phyloP scores from a whole-genome alignment of 2,113 vertebrate species.

The Platichthys flesus region DNA sequence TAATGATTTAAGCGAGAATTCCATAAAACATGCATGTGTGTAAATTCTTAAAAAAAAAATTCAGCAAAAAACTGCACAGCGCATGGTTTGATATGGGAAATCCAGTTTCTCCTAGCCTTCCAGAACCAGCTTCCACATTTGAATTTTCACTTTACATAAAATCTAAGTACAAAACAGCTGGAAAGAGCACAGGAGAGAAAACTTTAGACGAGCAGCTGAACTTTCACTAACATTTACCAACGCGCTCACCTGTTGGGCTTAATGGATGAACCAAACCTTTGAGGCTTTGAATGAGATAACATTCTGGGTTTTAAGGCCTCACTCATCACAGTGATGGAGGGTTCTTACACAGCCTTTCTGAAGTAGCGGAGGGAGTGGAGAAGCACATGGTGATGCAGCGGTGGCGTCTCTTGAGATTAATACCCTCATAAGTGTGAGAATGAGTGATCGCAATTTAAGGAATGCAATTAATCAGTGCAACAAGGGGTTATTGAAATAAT shows the following conservation, averaged over 20 bases:
- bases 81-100: background rate
- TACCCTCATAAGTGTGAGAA: slow-evolving; percentile 39
- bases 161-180: slow-evolving; percentile 15
- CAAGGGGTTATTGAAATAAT: slow-evolving; percentile 67
- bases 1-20: no score
- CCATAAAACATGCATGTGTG: no score
- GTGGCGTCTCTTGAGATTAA: slow-evolving; percentile 60
- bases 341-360: slow-evolving; percentile 17
- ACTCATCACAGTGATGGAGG: slow-evolving; percentile 56
- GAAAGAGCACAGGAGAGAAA: slow-evolving; percentile 5
- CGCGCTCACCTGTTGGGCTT: slow-evolving; percentile 35
- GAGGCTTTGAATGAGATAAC: slow-evolving; percentile 54
- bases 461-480: slow-evolving; percentile 69
- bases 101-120: background rate
- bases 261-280: slow-evolving; percentile 71
- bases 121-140: slow-evolving; percentile 8
- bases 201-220: slow-evolving; percentile 31
- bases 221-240: slow-evolving; percentile 44
- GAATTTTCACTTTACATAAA: slow-evolving; percentile 1
- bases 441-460: slow-evolving; percentile 66
- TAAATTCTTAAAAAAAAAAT: background rate
- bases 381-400: slow-evolving; percentile 30
- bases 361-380: slow-evolving; percentile 46
- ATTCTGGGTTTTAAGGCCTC: slow-evolving; percentile 42
- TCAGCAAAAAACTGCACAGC: background rate